Percentiles rank a stretch among this genome's conserved stretches.
Evolutionary conservation across 2,888 invertebrate genomes (phyloP).

Genomic region (Cheilosia soror): DNA sequence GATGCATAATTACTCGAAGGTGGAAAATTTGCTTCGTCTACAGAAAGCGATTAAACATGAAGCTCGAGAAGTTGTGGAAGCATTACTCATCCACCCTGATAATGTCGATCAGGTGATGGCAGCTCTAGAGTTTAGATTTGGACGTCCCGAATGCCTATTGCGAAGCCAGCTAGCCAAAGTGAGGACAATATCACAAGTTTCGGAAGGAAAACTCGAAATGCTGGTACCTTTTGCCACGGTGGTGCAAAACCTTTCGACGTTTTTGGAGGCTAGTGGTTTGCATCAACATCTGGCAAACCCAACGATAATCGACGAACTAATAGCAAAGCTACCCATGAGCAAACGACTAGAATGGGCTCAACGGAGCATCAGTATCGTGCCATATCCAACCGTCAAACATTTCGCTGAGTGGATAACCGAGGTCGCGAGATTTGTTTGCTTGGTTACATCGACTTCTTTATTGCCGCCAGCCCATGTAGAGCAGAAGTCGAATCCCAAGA

Average conservation of each 20-base stretch:
- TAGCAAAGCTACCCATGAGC: slow-evolving; percentile 30
- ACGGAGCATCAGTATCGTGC: slow-evolving; percentile 1
- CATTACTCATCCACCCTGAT: slow-evolving; percentile 42
- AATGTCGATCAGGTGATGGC: slow-evolving; percentile 37
- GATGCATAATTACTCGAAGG: too few species aligned
- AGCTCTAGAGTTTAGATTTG: slow-evolving; percentile 37
- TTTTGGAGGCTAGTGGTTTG: slow-evolving; percentile 26
- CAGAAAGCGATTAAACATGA: slow-evolving; percentile 29
- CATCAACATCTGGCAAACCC: slow-evolving; percentile 37
- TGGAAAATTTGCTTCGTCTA: slow-evolving; percentile 47
- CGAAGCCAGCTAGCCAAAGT: slow-evolving; percentile 43
- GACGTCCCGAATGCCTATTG: slow-evolving; percentile 37
- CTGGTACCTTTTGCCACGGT: slow-evolving; percentile 21
- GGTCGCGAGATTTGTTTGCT: slow-evolving; percentile 23
- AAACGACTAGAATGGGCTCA: slow-evolving; percentile 41
- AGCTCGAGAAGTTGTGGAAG: slow-evolving; percentile 29
- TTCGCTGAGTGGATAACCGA: slow-evolving; percentile 28
- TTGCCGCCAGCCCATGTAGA: background rate
- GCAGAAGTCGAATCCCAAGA: background rate
- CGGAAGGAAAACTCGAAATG: slow-evolving; percentile 26
- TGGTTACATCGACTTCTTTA: slow-evolving; percentile 15
- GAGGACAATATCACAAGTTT: slow-evolving; percentile 19
- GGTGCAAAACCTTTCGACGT: slow-evolving; percentile 39
- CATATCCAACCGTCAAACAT: slow-evolving; percentile 23
- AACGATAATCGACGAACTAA: slow-evolving; percentile 29